These are phyloP conservation scores for Gallinago stenura DNA, from an alignment of 2,797 vertebrate species.

Conservation along the genomic window DNA sequence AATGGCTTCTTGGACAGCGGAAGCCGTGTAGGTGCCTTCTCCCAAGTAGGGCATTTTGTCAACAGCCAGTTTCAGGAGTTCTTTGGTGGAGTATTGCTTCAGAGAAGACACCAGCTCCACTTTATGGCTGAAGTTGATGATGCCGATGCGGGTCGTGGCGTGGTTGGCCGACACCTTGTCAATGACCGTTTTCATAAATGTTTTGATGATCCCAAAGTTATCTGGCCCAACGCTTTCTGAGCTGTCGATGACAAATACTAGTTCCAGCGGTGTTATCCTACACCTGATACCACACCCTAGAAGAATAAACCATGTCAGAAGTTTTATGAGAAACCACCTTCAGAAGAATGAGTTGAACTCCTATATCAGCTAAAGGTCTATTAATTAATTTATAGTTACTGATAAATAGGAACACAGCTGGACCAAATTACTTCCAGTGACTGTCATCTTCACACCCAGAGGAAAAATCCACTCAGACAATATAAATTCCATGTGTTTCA, in stretches of 20 bases:
- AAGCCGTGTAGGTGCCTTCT: conserved; percentile 87
- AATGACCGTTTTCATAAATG: conserved; percentile 84
- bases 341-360: neutral
- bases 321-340: neutral
- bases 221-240: conserved; percentile 89
- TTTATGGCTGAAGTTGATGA: conserved; percentile 88
- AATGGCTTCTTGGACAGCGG: conserved; percentile 82
- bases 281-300: conserved; percentile 88
- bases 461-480: neutral
- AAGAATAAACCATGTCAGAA: neutral
- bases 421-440: neutral
- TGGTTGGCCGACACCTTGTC: conserved; percentile 78
- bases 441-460: neutral
- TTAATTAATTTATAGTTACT: neutral
- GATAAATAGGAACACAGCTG: neutral
- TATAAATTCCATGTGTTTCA: neutral
- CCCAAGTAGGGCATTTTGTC: conserved; percentile 87
- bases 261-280: conserved; percentile 83
- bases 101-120: conserved; percentile 81
- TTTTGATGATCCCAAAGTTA: conserved; percentile 87
- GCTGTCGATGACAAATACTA: conserved; percentile 91
- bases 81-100: conserved; percentile 76
- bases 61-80: conserved; percentile 78
- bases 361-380: neutral
- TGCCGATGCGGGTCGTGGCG: conserved; percentile 77